Evolutionary conservation across 2,113 vertebrate species (phyloP).

Genomic region (Gila orcuttii): DNA sequence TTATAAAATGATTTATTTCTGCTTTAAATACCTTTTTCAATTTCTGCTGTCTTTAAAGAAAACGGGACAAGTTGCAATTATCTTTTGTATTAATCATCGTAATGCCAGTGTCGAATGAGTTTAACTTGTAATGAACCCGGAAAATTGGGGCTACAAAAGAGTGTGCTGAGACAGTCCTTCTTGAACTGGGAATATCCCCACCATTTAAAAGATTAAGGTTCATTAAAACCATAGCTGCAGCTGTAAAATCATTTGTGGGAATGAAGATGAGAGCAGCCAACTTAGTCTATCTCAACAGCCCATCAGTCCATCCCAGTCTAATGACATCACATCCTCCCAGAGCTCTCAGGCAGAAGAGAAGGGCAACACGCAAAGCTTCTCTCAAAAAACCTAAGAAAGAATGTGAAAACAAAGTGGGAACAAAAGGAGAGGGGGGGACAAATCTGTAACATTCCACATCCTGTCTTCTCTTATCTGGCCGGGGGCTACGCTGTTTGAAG

Average conservation of each 20-base stretch:
- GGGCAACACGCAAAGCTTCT: not conserved
- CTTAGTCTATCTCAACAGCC: slow-evolving; percentile 20
- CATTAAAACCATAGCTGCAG: not conserved
- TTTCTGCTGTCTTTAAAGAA: not conserved
- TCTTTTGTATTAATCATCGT: not conserved
- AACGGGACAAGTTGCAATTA: not conserved
- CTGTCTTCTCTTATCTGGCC: slow-evolving; percentile 58
- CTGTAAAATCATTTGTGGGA: slow-evolving; percentile 19
- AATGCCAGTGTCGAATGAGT: not conserved
- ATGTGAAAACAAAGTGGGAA: slow-evolving; percentile 41
- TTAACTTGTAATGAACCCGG: not conserved
- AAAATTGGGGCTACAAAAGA: slow-evolving; percentile 2
- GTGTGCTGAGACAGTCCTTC: not conserved
- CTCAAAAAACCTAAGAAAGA: slow-evolving; percentile 1
- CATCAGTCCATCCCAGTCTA: slow-evolving; percentile 26
- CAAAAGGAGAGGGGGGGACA: slow-evolving; percentile 28
- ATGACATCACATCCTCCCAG: slow-evolving; percentile 23
- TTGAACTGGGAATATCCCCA: slow-evolving; percentile 11
- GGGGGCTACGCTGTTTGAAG: slow-evolving; percentile 56
- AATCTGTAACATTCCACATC: slow-evolving; percentile 44
- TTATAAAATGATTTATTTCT: no score
- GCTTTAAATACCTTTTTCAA: no score
- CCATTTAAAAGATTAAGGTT: slow-evolving; percentile 3
- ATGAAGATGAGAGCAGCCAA: slow-evolving; percentile 19
- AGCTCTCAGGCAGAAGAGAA: slow-evolving; percentile 10